A percentile compares a stretch with the other conserved stretches of the same genome.
Evolutionary conservation across 2,113 vertebrate genomes (phyloP).

Genomic region (Lanius collurio): DNA sequence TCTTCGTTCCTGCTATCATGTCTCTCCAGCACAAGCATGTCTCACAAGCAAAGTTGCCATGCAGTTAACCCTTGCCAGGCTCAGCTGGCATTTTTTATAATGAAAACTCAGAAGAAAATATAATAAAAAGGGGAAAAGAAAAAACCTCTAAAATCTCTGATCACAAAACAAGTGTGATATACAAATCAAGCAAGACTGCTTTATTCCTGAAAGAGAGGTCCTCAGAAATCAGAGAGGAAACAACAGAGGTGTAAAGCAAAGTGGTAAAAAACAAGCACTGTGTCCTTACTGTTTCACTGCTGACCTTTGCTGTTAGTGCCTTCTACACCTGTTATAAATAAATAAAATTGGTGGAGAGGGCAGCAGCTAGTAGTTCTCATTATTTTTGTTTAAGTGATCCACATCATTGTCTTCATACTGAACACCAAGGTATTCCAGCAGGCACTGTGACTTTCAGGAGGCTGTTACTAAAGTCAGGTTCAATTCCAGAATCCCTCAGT

Average conservation of each 20-base stretch:
- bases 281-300: background rate
- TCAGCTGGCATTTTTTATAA: background rate
- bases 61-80: background rate
- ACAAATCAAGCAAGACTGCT: background rate
- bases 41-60: background rate
- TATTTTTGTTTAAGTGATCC: background rate
- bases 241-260: background rate
- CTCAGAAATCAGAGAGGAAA: background rate
- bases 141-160: background rate
- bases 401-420: background rate
- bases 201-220: background rate
- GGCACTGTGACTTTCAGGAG: background rate
- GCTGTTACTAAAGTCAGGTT: background rate
- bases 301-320: background rate
- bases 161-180: background rate
- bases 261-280: background rate
- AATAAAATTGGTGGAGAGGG: background rate
- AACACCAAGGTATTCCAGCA: background rate
- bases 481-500: background rate
- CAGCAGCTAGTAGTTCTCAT: background rate
- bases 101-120: background rate
- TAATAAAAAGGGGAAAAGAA: rapidly evolving
- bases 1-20: background rate
- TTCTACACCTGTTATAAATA: background rate
- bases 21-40: background rate